Evolutionary conservation across 2,888 invertebrate species (phyloP).

Genomic region (Mesorhabditis spiculigera): DNA sequence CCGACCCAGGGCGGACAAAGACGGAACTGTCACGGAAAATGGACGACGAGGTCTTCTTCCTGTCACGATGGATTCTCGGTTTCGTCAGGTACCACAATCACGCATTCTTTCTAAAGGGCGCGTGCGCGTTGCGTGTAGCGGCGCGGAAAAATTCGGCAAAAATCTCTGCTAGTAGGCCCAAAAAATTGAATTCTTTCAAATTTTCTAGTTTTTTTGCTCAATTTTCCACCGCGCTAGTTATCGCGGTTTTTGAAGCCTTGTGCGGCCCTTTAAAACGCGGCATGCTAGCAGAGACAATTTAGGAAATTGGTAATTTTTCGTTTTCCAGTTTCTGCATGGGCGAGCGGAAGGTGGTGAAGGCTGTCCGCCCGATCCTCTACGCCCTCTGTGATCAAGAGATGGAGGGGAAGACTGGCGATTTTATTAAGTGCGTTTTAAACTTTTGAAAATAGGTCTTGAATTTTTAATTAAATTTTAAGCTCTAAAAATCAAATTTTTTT

Average conservation of each 20-base stretch:
- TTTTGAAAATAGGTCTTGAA: neutral
- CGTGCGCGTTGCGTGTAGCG: too few relatives aligned
- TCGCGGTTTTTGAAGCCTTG: too few relatives aligned
- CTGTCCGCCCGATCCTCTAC: slow-evolving; percentile 49
- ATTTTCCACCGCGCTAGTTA: too few relatives aligned
- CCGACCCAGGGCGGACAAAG: slow-evolving; percentile 53
- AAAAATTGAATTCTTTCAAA: too few relatives aligned
- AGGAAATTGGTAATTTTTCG: neutral
- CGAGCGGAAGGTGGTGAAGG: slow-evolving; percentile 44
- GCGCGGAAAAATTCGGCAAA: too few relatives aligned
- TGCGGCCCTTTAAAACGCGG: neutral
- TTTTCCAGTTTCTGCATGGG: slow-evolving; percentile 48
- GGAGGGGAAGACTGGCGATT: slow-evolving; percentile 34
- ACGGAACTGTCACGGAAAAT: slow-evolving; percentile 43
- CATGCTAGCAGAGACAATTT: neutral
- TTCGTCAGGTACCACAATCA: slow-evolving; percentile 46
- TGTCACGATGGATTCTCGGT: slow-evolving; percentile 47
- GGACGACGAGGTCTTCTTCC: slow-evolving; percentile 49
- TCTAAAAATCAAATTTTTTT: neutral
- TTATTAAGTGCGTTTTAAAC: slow-evolving; percentile 44
- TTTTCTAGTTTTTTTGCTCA: too few relatives aligned
- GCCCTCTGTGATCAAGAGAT: slow-evolving; percentile 49
- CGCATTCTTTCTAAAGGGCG: too few relatives aligned
- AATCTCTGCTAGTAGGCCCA: too few relatives aligned
- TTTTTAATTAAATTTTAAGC: slow-evolving; percentile 5